Evolutionary conservation across 2,797 vertebrate genomes (phyloP).

Genomic region (Corythornis leucogaster): DNA sequence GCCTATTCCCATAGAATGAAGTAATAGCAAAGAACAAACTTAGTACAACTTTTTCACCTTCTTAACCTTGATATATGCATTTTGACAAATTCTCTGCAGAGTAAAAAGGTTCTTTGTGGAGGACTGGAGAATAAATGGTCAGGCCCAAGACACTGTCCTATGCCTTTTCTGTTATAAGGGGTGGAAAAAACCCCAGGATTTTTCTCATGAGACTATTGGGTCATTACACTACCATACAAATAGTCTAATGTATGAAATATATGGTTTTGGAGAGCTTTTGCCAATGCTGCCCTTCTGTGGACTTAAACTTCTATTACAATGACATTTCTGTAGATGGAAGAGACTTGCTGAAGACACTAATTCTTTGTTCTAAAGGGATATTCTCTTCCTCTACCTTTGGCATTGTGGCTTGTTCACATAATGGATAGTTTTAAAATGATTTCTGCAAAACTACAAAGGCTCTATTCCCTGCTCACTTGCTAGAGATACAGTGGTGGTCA

Average conservation of each 20-base stretch:
- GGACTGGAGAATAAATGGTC: background rate
- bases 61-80: background rate
- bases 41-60: background rate
- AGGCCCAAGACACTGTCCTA: background rate
- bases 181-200: background rate
- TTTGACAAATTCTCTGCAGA: background rate
- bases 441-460: background rate
- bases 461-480: background rate
- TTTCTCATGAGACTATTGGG: background rate
- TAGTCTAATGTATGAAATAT: background rate
- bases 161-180: background rate
- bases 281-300: background rate
- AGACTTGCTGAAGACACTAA: background rate
- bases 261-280: background rate
- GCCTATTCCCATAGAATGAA: background rate
- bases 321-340: background rate
- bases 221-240: background rate
- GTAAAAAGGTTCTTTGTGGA: background rate
- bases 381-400: background rate
- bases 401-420: background rate
- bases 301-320: background rate
- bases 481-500: background rate
- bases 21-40: background rate
- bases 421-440: background rate
- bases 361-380: background rate